Base-by-base conservation (phyloP, 2,888 invertebrate species). In the Hipparchia sbordonii region DNA sequence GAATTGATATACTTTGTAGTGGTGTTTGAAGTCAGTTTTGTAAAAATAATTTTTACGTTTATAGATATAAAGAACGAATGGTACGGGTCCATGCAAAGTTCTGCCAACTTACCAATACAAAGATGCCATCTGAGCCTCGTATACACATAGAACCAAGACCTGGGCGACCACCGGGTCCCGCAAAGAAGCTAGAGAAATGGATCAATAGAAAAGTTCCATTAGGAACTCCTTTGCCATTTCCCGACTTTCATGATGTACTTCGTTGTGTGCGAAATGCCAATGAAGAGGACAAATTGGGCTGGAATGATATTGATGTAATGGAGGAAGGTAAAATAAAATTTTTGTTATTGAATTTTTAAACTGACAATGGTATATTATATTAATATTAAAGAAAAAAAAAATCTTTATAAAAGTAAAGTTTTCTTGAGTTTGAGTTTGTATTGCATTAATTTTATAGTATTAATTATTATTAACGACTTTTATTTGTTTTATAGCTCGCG, bases 91-190 rank as follows among this genome's bases (percentile, higher is more conserved):
- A 94, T 76, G 94, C 95, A n/a, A 95, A 95, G 83, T 94, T 96
- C 78, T 96, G 96, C 86, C 95, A 96, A 82, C 81, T 96, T 78
- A 95, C 95, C 0, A 95, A 95, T 61, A 91, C 91, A 0, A 91
- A 90, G 79, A 88, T 92, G 90, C 92, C 92, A 0, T 92, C 92
- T 0, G 92, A 93, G 74, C 89, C 92, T 6, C 87, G 87, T 1
- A 83, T 93, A 3, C 83, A 86, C 46, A 82, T 94, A 33, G 89
- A 92, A 10, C 81, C 88, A 6, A 82, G 89, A 2, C 88, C 86
- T 0, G 91, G 93, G 0, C 87, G 85, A 51, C 89, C 91, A 0
- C 63, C 83, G 0, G 93, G 91, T 0, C 89, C 95, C 78, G 94
- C 84, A 70, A 90, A 85, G 72, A 83, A 85, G 8, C 81, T 93